Base-by-base conservation (phyloP, 2,888 invertebrate species). In the Pseudococcus longispinus region DNA sequence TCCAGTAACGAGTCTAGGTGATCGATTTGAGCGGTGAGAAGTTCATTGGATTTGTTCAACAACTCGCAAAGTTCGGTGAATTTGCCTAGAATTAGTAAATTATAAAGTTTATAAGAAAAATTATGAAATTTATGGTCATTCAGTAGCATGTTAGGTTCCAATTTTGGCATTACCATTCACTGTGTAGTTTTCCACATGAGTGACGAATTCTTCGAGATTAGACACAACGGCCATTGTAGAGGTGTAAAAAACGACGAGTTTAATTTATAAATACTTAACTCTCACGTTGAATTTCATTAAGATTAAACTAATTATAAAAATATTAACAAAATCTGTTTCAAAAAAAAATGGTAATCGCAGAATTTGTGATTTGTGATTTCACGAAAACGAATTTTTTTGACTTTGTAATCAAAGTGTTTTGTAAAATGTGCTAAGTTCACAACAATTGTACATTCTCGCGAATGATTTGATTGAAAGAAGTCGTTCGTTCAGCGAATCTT, bases 1-100 rank as follows among this genome's bases (percentile, higher is more conserved):
- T 97, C 97, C 89, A 98, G 91, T 46, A 97, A 97, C 91, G 95
- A 97, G 90, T 96, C 96, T 89, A 98, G 92, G 90, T 97, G 96
- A 89, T 94, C 94, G 89, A 94, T 93, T 92, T 97, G 96, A 90
- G 96, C 95, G 88, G 94, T 92, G 87, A 98, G 92, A 3, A 95
- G 92, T 88, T 97, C 97, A 87, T 94, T 93, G n/a, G 95, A 95
- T 90, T 96, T 96, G 87, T 92, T 93, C 89, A 96, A 92, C 89
- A 94, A 93, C 88, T 95, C 95, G 88, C 93, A 94, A 88, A 96
- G 91, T 89, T 96, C 96, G 80, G 18, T 77, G 20, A 80, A 80
- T 51, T 86, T 86, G 88, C 94, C 86, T 86, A 93, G 90, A 94
- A 95, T 46, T 13, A 13, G 4, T 9, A 20, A 32, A 55, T 15